A percentile compares a stretch with the other conserved stretches of the same genome.
phyloP scores from a whole-genome alignment of 2,888 invertebrate species.

The Stenodera caucasica region DNA sequence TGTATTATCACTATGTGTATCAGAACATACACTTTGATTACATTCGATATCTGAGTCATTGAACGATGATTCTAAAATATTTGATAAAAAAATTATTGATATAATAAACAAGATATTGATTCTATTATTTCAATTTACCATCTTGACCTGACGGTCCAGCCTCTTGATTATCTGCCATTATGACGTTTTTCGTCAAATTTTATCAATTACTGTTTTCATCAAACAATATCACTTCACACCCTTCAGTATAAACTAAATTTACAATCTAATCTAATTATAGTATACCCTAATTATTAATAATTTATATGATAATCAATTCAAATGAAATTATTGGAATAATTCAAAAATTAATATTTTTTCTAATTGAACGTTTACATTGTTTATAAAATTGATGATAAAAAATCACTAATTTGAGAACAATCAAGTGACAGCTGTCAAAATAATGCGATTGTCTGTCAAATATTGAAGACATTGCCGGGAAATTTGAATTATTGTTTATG shows the following conservation, averaged over 20 bases:
- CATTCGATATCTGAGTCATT: constrained; percentile 54
- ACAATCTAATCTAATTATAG: background rate
- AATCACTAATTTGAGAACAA: too few species aligned
- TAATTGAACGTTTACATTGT: too few species aligned
- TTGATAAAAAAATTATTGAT: background rate
- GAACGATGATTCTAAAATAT: background rate
- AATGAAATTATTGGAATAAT: too few species aligned
- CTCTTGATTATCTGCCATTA: constrained; percentile 1
- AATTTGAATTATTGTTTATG: too few species aligned
- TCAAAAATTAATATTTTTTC: too few species aligned
- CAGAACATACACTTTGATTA: constrained; percentile 53
- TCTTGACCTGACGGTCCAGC: background rate
- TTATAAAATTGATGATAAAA: too few species aligned
- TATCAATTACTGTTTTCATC: background rate
- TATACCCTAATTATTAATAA: too few species aligned
- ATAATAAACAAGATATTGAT: background rate
- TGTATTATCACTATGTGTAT: constrained; percentile 54
- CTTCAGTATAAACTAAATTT: background rate
- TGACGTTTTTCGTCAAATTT: background rate
- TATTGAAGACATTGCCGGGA: background rate
- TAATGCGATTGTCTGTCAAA: background rate
- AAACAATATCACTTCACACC: background rate
- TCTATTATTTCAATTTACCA: background rate
- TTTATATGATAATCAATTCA: too few species aligned
- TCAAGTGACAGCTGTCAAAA: background rate